Base-by-base conservation (phyloP, 2,113 vertebrate genomes). In the Phycodurus eques region DNA sequence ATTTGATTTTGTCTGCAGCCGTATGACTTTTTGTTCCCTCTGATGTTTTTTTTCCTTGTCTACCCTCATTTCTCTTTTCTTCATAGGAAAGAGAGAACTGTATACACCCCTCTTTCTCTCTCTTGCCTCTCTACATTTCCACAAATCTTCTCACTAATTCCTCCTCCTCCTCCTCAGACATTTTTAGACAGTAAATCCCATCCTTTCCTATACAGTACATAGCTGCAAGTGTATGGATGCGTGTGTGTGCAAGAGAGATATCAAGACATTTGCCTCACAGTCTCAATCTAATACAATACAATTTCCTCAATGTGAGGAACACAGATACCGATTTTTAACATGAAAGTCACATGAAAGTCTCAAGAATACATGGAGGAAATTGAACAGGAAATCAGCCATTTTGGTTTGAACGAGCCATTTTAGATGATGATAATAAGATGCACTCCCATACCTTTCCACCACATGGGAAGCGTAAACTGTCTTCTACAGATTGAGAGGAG, bases 111-210 rank as follows among this genome's bases (percentile, higher is more conserved):
- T 57, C 61, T 59, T 61, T 39, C 49, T 51, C 27, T 51, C 27
- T 53, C 39, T 31, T 33, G 27, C 43, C 57, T 46, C 8, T 57
- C 54, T 60, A 22, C 61, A 79, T 72, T 68, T 83, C 69, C 73
- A 72, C 43, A 27, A 82, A 76, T 88, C 80, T 78, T 78, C 73
- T 84, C 84, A 72, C 72, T 82, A 82, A 63, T 57, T 46, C 74
- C 75, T 74, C 70, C 53, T 8, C 67, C 65, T 74, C 67, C 62
- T 67, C 67, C 69, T 83, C 75, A 79, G 82, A 76, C 89, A 87
- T 88, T 89, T 89, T 90, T 85, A 90, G 86, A 90, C 67, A 67
- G 70, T 76, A 89, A 87, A 87, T 85, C 86, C 82, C 84, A 72
- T 79, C 77, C 62, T 71, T 68, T 85, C 69, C 77, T 22, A 61